phyloP scores from a whole-genome alignment of 2,113 vertebrate species.

The Myxocyprinus asiaticus region DNA sequence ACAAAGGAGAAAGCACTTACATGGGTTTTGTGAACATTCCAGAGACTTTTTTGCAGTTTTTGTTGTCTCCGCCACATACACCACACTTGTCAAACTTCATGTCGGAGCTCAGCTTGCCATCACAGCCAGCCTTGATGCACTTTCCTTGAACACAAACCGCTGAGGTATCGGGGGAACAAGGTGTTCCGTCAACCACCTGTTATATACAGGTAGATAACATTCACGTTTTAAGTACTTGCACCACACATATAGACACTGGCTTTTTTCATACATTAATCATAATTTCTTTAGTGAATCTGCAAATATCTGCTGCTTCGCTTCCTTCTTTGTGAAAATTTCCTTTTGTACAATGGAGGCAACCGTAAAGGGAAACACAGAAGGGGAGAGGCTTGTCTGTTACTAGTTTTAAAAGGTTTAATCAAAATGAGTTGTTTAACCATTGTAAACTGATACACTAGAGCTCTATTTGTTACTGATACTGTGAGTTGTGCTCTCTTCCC shows the following conservation, averaged over 20 bases:
- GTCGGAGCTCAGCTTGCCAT: slow-evolving; percentile 88
- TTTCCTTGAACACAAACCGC: slow-evolving; percentile 95
- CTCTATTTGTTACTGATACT: slow-evolving; percentile 8
- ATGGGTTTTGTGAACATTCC: slow-evolving; percentile 95
- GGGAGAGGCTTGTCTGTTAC: no score
- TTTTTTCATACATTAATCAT: no score
- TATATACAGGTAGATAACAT: slow-evolving; percentile 10
- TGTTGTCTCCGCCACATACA: slow-evolving; percentile 93
- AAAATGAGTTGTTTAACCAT: neutral
- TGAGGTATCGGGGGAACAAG: slow-evolving; percentile 91
- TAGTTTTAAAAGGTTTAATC: slow-evolving; percentile 2
- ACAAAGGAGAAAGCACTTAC: slow-evolving; percentile 72
- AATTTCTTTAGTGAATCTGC: no score
- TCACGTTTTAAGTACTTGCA: neutral
- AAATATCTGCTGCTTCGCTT: no score
- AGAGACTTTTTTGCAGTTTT: slow-evolving; percentile 92
- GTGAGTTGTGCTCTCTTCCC: no score
- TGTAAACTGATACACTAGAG: neutral
- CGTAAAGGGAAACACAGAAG: no score
- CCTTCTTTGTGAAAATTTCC: no score
- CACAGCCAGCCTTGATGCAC: slow-evolving; percentile 95
- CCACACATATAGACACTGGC: neutral
- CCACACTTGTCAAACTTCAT: slow-evolving; percentile 97
- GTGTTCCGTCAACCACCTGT: slow-evolving; percentile 94
- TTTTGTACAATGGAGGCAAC: no score